Conservation (phyloP, 2,797 vertebrate genomes). For the Phylloscopus collybita region DNA sequence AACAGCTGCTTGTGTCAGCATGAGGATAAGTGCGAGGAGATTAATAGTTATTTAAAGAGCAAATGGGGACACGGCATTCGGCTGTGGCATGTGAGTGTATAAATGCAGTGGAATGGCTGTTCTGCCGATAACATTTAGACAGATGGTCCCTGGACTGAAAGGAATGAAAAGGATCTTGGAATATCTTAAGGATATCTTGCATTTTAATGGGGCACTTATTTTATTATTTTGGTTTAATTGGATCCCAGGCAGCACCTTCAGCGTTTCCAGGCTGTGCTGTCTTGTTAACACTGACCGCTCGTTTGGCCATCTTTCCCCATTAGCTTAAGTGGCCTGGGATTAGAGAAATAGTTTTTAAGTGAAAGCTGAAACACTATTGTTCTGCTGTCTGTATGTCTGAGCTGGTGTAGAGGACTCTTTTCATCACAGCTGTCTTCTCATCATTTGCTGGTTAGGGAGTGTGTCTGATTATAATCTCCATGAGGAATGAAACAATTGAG, state of each 20-base stretch:
- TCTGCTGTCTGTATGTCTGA: conserved; percentile 52
- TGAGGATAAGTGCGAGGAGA: conserved; percentile 86
- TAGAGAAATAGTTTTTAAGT: conserved; percentile 37
- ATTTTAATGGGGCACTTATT: background rate
- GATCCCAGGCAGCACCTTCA: background rate
- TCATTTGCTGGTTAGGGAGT: conserved; percentile 45
- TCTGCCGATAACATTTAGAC: conserved; percentile 65
- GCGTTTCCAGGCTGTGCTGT: background rate
- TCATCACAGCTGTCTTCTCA: conserved; percentile 26
- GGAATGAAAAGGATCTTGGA: conserved; percentile 76
- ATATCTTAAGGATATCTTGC: conserved; percentile 42
- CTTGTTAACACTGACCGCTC: background rate
- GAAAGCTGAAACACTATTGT: conserved; percentile 56
- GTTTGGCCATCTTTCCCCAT: background rate
- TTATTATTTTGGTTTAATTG: background rate
- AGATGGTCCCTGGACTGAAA: conserved; percentile 77
- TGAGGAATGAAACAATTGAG: conserved; percentile 18
- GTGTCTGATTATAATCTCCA: conserved; percentile 54
- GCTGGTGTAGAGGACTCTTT: conserved; percentile 23
- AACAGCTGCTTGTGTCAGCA: conserved; percentile 87
- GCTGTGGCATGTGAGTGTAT: conserved; percentile 86
- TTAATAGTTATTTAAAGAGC: conserved; percentile 89
- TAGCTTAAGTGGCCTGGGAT: background rate
- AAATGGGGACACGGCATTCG: conserved; percentile 81
- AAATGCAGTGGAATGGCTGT: conserved; percentile 82